Conservation (phyloP, 2,888 invertebrate genomes). For the Clistopyga incitator region DNA sequence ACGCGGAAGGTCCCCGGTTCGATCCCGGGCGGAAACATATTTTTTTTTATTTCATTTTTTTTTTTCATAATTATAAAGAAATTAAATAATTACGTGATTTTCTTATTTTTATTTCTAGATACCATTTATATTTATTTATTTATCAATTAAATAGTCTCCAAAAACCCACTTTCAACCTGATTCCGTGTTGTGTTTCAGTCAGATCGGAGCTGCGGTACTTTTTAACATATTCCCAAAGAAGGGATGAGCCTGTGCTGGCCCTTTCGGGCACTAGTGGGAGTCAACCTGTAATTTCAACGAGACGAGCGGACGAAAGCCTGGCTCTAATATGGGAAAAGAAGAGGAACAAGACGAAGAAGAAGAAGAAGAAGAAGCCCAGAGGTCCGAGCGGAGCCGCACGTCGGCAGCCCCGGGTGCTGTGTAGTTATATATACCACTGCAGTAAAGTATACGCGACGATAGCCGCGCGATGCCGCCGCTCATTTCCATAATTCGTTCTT, state of each 20-base stretch:
- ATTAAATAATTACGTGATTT: not conserved
- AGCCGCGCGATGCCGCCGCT: slow-evolving; percentile 69
- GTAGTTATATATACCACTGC: not conserved
- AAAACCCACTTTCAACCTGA: not conserved
- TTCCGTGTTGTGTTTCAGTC: not conserved
- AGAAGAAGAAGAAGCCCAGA: slow-evolving; percentile 31
- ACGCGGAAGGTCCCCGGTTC: slow-evolving; percentile 96
- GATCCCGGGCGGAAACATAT: slow-evolving; percentile 94
- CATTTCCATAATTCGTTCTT: slow-evolving; percentile 83
- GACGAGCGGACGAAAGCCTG: slow-evolving; percentile 74
- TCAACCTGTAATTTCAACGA: slow-evolving; percentile 82
- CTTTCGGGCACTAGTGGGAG: slow-evolving; percentile 60
- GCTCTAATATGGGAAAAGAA: slow-evolving; percentile 80
- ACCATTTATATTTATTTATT: not conserved
- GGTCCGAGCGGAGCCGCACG: slow-evolving; percentile 53
- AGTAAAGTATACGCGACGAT: slow-evolving; percentile 58
- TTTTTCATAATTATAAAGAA: not conserved
- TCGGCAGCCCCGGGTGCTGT: slow-evolving; percentile 63
- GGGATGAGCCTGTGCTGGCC: slow-evolving; percentile 32
- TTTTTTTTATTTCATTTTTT: slow-evolving; percentile 43
- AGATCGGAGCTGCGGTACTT: slow-evolving; percentile 32
- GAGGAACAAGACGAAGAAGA: slow-evolving; percentile 35
- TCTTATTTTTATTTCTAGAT: not conserved
- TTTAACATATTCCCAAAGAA: slow-evolving; percentile 49
- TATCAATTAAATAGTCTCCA: not conserved